Evolutionary conservation across 2,113 vertebrate species (phyloP).

Genomic region (Brachypodius melanocephalos): DNA sequence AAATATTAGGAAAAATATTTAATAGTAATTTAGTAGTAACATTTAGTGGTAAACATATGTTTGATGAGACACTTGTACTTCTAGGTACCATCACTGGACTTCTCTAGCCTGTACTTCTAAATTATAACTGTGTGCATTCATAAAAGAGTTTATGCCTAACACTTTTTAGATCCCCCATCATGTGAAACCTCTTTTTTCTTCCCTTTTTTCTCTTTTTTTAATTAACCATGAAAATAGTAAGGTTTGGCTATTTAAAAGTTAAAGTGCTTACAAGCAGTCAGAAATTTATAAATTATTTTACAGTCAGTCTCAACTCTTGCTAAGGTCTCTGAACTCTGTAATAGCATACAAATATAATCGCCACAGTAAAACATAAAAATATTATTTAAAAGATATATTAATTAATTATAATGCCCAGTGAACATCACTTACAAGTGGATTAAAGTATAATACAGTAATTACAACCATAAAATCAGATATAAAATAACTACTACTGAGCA

Average conservation of each 20-base stretch:
- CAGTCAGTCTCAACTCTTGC: neutral
- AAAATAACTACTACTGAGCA: neutral
- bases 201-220: neutral
- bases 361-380: neutral
- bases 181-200: neutral
- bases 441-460: slow-evolving; percentile 9
- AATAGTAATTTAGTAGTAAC: neutral
- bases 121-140: neutral
- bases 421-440: neutral
- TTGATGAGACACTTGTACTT: neutral
- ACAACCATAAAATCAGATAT: slow-evolving; percentile 22
- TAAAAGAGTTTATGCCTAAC: neutral
- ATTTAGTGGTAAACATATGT: neutral
- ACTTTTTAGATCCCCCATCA: neutral
- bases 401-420: neutral
- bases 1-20: neutral
- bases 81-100: neutral
- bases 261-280: neutral
- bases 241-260: neutral
- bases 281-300: neutral
- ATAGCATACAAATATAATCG: neutral
- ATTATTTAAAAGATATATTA: neutral
- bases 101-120: neutral
- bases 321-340: neutral
- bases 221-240: neutral